A percentile compares a stretch with the other conserved stretches of the same genome.
Conservation (phyloP, 2,113 vertebrate genomes). For the Prionailurus bengalensis region DNA sequence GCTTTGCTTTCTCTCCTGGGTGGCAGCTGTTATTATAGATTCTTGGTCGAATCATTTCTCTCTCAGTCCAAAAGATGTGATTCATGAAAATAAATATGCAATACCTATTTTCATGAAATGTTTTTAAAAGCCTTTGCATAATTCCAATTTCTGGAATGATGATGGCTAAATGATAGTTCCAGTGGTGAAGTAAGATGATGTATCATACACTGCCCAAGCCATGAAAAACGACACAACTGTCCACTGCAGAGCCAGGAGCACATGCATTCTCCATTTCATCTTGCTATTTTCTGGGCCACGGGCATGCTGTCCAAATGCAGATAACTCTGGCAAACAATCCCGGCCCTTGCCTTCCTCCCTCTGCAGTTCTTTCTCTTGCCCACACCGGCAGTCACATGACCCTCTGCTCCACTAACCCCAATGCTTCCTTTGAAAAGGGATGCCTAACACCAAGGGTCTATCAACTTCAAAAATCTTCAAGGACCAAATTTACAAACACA, state of each 20-base stretch:
- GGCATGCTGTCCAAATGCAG: background rate
- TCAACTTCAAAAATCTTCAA: background rate
- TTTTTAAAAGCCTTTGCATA: conserved; percentile 5
- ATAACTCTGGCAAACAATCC: background rate
- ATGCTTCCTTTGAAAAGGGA: background rate
- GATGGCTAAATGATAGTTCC: background rate
- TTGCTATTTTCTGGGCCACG: background rate
- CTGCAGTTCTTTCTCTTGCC: background rate
- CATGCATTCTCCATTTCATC: background rate
- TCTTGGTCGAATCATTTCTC: background rate
- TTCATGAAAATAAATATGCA: background rate
- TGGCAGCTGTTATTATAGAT: background rate
- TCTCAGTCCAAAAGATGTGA: background rate
- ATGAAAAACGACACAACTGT: background rate
- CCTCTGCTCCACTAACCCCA: background rate
- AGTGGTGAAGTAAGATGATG: background rate
- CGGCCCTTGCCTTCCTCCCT: background rate
- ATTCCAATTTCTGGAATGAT: background rate
- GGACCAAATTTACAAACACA: conserved; percentile 13
- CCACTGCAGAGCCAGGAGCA: background rate
- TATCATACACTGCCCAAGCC: background rate
- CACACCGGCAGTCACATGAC: background rate
- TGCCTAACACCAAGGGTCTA: background rate
- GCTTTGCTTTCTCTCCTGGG: background rate
- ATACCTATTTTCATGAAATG: background rate